These are phyloP conservation scores for Synanthedon tipuliformis DNA, from an alignment of 2,888 invertebrate genomes.

Conservation along the genomic window DNA sequence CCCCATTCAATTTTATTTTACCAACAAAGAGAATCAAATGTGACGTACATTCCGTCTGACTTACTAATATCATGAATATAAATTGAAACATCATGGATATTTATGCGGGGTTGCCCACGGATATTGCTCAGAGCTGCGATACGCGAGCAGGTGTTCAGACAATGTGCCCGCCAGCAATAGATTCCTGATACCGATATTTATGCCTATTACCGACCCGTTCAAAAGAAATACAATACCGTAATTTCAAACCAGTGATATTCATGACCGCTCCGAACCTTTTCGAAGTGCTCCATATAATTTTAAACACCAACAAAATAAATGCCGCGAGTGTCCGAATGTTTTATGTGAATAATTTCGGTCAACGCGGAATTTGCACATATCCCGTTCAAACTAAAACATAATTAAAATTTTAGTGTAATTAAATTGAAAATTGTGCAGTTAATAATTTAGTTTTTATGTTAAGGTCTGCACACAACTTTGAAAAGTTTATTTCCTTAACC, in stretches of 20 bases:
- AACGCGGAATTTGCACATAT: neutral
- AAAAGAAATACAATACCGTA: slow-evolving; percentile 42
- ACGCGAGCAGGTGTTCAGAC: slow-evolving; percentile 60
- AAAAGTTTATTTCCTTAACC: too few relatives aligned
- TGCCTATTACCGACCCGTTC: slow-evolving; percentile 56
- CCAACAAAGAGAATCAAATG: slow-evolving; percentile 64
- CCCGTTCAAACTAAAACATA: neutral
- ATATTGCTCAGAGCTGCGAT: slow-evolving; percentile 49
- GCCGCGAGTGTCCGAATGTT: slow-evolving; percentile 2
- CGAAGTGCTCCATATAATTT: slow-evolving; percentile 6
- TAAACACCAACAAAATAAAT: neutral
- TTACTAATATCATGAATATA: slow-evolving; percentile 69
- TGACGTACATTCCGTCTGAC: slow-evolving; percentile 50
- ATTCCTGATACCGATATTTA: slow-evolving; percentile 64
- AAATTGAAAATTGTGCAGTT: slow-evolving; percentile 15
- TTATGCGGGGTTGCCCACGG: slow-evolving; percentile 54
- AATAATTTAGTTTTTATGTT: too few relatives aligned
- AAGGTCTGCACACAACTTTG: too few relatives aligned
- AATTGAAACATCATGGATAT: slow-evolving; percentile 67
- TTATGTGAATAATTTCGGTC: slow-evolving; percentile 3
- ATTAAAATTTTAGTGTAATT: slow-evolving; percentile 14
- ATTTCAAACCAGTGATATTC: slow-evolving; percentile 22
- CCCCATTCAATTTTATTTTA: slow-evolving; percentile 22
- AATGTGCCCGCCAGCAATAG: slow-evolving; percentile 57
- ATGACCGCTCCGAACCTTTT: slow-evolving; percentile 11